Evolutionary conservation across 2,888 invertebrate genomes (phyloP), one percentile per base, ranked within the genome.

Genomic region (Alsophila aescularia): DNA sequence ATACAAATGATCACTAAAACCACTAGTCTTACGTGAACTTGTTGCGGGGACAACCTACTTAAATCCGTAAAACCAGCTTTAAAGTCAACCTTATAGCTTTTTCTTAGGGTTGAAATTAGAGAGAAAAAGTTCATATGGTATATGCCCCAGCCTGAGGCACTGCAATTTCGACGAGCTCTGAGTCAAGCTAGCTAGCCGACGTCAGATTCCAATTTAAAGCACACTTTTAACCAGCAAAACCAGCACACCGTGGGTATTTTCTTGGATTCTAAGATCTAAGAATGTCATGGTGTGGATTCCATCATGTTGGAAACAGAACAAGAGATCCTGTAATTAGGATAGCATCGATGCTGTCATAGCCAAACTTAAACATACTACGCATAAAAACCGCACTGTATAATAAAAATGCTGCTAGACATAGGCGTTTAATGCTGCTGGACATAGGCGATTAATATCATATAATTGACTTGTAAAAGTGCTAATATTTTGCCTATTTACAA

Each of bases 131-230:
- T 9, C n/a, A 34, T 10, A 8, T 43, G 48, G 29, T 10, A 24
- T 52, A 41, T 24, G 53, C 64, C 60, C 31, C 50, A 18, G 60
- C 64, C 60, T 27, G 52, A 18, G 60, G 62, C 59, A 27, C 34
- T 49, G 54, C 62, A 68, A 63, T 65, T 60, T 57, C 47, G 39
- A 53, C 48, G 53, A 52, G 54, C 45, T 58, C 61, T 49, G 57
- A 54, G 49, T 60, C 49, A 35, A 14, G 55, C 60, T n/a, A n/a
- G n/a, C n/a, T 60, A 55, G 58, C 60, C 35, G 58, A 54, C 58
- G 53, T 66, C 57, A 55, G 62, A 62, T 66, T 64, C 62, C 64
- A 63, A 68, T 68, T 63, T 57, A 62, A 59, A 54, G 48, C 50
- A 39, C 44, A 52, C 57, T 53, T 59, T 60, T 58, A 54, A 55